Evolutionary conservation across 2,113 vertebrate genomes (phyloP).

Genomic region (Corvus moneduloides): DNA sequence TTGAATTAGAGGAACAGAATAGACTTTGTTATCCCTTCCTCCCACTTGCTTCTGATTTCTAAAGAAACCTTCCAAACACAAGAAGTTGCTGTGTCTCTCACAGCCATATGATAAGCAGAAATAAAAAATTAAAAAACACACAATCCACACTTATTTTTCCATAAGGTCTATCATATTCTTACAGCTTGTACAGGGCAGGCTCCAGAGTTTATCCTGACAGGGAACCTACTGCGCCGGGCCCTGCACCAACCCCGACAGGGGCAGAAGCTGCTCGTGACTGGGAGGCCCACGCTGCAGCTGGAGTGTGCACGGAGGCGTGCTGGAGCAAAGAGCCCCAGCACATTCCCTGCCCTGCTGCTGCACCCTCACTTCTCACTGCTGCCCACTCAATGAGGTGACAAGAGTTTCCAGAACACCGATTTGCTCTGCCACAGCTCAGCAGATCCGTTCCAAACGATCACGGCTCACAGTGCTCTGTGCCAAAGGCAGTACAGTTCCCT

Average conservation of each 20-base stretch:
- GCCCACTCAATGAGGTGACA: accelerated
- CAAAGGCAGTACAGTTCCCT: accelerated
- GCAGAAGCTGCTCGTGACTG: background rate
- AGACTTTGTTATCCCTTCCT: conserved; percentile 39
- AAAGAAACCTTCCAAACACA: conserved; percentile 1
- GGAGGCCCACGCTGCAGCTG: accelerated
- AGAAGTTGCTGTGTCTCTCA: background rate
- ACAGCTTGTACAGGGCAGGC: background rate
- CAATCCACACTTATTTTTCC: background rate
- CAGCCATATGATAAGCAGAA: background rate
- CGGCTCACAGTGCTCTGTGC: accelerated
- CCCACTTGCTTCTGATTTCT: conserved; percentile 23
- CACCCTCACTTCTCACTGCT: background rate
- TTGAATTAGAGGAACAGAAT: conserved; percentile 35
- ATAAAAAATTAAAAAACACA: background rate
- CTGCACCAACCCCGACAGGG: accelerated
- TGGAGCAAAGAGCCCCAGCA: background rate
- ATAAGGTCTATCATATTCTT: background rate
- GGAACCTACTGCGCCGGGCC: background rate
- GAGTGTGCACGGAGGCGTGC: accelerated
- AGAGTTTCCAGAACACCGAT: background rate
- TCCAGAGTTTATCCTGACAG: background rate
- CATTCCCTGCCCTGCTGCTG: accelerated
- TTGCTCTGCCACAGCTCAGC: background rate
- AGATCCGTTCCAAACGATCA: accelerated